Percentiles rank a stretch among this genome's conserved stretches.
phyloP scores from a whole-genome alignment of 1,140 invertebrate genomes.

The Danaus melanippus region DNA sequence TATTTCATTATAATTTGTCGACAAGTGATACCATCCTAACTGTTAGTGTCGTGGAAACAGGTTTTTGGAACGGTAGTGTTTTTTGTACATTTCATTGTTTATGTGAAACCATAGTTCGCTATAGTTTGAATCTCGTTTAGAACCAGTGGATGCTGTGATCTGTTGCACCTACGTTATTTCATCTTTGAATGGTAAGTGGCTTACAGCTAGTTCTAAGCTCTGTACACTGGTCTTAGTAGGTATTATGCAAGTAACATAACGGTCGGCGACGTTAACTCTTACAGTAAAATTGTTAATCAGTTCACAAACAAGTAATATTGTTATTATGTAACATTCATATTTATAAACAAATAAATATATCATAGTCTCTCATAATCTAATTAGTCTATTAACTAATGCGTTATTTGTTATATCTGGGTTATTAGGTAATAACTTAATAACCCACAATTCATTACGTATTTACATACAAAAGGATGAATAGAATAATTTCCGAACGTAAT shows the following conservation, averaged over 20 bases:
- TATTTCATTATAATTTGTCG: slow-evolving; percentile 43
- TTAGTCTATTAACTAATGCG: no score
- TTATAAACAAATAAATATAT: background rate
- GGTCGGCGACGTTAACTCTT: slow-evolving; percentile 9
- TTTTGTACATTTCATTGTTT: slow-evolving; percentile 45
- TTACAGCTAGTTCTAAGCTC: slow-evolving; percentile 13
- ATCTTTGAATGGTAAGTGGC: slow-evolving; percentile 46
- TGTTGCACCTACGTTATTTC: slow-evolving; percentile 22
- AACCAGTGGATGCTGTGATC: slow-evolving; percentile 46
- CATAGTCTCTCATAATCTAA: no score
- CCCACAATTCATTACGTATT: no score
- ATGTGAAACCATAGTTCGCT: slow-evolving; percentile 44
- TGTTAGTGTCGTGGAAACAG: slow-evolving; percentile 43
- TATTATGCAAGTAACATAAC: slow-evolving; percentile 26
- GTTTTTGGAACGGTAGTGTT: slow-evolving; percentile 52
- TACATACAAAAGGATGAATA: no score
- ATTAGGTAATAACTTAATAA: no score
- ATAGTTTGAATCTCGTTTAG: slow-evolving; percentile 27
- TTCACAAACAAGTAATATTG: background rate
- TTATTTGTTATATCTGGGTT: no score
- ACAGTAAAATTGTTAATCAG: background rate
- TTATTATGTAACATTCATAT: slow-evolving; percentile 6
- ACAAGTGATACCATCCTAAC: slow-evolving; percentile 41
- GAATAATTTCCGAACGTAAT: no score
- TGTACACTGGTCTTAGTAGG: slow-evolving; percentile 9